Evolutionary conservation across 2,888 invertebrate species (phyloP).

Genomic region (Oxyteleia sp.): DNA sequence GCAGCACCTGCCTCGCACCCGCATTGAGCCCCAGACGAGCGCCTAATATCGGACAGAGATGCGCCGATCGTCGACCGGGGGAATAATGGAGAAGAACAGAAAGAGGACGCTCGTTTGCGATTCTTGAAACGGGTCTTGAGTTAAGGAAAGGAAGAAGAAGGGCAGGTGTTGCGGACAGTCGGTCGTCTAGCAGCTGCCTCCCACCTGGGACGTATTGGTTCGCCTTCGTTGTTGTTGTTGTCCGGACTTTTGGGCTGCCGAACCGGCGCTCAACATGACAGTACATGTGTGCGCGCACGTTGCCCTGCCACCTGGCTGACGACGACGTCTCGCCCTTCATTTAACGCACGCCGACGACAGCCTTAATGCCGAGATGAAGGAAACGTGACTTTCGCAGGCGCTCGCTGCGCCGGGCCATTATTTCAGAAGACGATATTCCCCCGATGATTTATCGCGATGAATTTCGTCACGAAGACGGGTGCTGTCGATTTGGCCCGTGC

Average conservation of each 20-base stretch:
- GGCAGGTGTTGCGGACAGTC: conserved; percentile 84
- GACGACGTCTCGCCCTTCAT: conserved; percentile 72
- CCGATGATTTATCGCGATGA: conserved; percentile 44
- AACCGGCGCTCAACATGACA: conserved; percentile 62
- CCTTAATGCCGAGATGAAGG: conserved; percentile 64
- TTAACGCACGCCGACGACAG: conserved; percentile 71
- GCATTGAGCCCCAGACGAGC: conserved; percentile 28
- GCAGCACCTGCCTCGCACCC: conserved; percentile 71
- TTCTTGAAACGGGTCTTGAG: conserved; percentile 67
- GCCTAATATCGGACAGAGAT: conserved; percentile 55
- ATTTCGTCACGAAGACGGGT: conserved; percentile 33
- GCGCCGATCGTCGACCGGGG: conserved; percentile 54
- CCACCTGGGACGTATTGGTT: conserved; percentile 84
- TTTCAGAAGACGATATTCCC: conserved; percentile 36
- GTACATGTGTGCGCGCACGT: conserved; percentile 49
- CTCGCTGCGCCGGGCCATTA: conserved; percentile 34
- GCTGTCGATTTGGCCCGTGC: conserved; percentile 43
- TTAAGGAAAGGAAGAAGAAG: conserved; percentile 76
- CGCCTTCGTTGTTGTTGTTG: conserved; percentile 70
- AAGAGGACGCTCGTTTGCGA: conserved; percentile 63
- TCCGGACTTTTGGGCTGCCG: conserved; percentile 60
- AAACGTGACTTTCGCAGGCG: conserved; percentile 63
- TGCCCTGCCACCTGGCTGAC: conserved; percentile 78
- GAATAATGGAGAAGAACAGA: conserved; percentile 50
- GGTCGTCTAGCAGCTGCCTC: conserved; percentile 87